Percentiles rank a stretch among this genome's conserved stretches.
These are phyloP conservation scores for Sphecodes monilicornis DNA, from an alignment of 2,888 invertebrate species.

Conservation along the genomic window DNA sequence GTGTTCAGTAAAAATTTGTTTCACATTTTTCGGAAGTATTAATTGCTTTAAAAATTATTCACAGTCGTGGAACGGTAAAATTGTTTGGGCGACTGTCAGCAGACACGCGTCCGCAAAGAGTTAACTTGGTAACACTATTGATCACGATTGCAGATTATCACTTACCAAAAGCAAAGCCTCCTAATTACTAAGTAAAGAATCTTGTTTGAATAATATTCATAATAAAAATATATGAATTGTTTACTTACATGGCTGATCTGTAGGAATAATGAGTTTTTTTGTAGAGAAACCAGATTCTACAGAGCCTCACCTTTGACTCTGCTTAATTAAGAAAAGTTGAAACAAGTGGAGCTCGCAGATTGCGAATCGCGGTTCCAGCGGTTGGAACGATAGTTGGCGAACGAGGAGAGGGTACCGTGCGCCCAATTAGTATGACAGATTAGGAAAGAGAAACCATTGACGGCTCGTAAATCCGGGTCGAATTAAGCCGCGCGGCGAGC, in stretches of 20 bases:
- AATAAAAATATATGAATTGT: not conserved
- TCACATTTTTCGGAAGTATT: too few relatives aligned
- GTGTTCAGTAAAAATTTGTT: too few relatives aligned
- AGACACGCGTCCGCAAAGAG: too few relatives aligned
- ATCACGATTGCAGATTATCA: too few relatives aligned
- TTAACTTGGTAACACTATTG: too few relatives aligned
- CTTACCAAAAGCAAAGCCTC: too few relatives aligned
- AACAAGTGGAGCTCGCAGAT: not conserved
- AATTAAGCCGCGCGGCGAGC: constrained; percentile 12
- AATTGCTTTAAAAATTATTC: too few relatives aligned
- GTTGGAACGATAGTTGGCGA: not conserved
- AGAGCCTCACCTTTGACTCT: not conserved
- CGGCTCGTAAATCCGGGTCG: constrained; percentile 9
- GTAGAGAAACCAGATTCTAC: not conserved
- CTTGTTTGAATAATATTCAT: not conserved
- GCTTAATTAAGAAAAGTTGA: not conserved
- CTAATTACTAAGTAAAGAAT: too few relatives aligned
- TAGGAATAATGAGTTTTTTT: not conserved
- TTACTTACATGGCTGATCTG: not conserved
- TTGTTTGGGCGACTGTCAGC: too few relatives aligned
- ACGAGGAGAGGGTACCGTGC: not conserved
- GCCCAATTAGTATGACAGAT: constrained; percentile 9
- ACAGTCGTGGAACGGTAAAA: too few relatives aligned
- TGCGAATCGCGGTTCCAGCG: not conserved
- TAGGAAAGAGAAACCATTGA: not conserved